Evolutionary conservation across 1,140 invertebrate species (phyloP).

Genomic region (Formica exsecta): DNA sequence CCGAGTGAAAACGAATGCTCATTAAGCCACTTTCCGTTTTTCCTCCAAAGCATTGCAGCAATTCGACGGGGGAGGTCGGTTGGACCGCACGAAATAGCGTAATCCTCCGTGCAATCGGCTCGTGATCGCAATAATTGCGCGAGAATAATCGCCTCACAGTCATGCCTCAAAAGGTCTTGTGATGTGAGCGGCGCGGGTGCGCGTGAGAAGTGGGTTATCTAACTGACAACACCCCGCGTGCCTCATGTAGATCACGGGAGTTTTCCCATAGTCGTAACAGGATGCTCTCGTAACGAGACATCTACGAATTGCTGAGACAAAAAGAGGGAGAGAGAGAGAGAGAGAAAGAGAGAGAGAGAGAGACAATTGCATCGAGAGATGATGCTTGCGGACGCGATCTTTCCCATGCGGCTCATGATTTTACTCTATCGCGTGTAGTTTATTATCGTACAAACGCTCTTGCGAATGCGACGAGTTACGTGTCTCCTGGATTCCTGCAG

Average conservation of each 20-base stretch:
- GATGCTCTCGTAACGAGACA: slow-evolving; percentile 13
- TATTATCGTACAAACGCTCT: slow-evolving; percentile 35
- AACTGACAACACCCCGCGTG: slow-evolving; percentile 74
- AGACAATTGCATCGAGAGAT: slow-evolving; percentile 6
- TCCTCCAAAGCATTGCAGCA: not conserved
- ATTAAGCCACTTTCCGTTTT: slow-evolving; percentile 11
- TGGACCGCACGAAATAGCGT: not conserved
- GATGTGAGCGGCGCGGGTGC: slow-evolving; percentile 51
- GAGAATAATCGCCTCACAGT: slow-evolving; percentile 7
- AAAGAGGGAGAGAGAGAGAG: not conserved
- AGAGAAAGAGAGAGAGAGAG: slow-evolving; percentile 29
- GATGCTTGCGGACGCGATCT: slow-evolving; percentile 49
- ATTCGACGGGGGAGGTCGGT: not conserved
- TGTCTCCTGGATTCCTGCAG: not conserved
- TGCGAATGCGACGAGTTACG: slow-evolving; percentile 36
- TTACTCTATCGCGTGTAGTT: slow-evolving; percentile 1
- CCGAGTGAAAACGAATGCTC: slow-evolving; percentile 1
- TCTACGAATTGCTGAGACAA: slow-evolving; percentile 2
- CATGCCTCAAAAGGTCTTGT: slow-evolving; percentile 55
- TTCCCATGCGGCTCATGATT: slow-evolving; percentile 57
- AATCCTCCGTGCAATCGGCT: not conserved
- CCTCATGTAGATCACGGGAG: slow-evolving; percentile 72
- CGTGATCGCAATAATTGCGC: not conserved
- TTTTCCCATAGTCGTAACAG: slow-evolving; percentile 69
- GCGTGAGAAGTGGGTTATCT: slow-evolving; percentile 82